phyloP scores from a whole-genome alignment of 2,888 invertebrate genomes.

The Amaurobius ferox region DNA sequence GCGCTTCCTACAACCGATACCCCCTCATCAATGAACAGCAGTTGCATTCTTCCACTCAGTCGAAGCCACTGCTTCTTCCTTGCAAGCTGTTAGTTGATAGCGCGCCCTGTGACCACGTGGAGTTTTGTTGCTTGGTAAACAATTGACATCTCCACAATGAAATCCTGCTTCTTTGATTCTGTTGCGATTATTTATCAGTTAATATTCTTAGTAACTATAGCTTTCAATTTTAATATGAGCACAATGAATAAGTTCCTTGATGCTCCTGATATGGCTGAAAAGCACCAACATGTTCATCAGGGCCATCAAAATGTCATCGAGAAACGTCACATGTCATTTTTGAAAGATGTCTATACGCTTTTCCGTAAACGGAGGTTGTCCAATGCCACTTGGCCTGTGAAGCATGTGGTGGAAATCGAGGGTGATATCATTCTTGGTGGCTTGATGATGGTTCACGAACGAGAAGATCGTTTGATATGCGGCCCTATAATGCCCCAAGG shows the following conservation, averaged over 20 bases:
- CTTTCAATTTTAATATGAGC: neutral
- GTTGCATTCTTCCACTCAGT: neutral
- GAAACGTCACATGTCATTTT: neutral
- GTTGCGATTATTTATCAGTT: too few species aligned
- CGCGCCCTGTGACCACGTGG: too few species aligned
- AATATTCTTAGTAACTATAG: neutral
- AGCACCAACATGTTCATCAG: neutral
- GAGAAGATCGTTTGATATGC: conserved; percentile 91
- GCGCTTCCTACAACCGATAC: conserved; percentile 3
- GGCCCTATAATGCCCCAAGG: conserved; percentile 97
- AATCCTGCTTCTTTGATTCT: too few species aligned
- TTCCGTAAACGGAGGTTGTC: conserved; percentile 13
- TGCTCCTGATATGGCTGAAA: neutral
- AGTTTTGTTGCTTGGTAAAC: too few species aligned
- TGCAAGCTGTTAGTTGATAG: neutral
- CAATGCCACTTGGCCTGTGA: conserved; percentile 85
- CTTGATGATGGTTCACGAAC: conserved; percentile 95
- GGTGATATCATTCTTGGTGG: conserved; percentile 93
- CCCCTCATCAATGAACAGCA: neutral
- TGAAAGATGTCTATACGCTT: neutral
- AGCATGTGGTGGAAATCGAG: conserved; percentile 90
- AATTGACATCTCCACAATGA: too few species aligned
- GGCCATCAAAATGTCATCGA: neutral
- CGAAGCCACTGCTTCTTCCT: neutral
- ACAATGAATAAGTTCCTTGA: neutral